Evolutionary conservation across 2,797 vertebrate species (phyloP).

Genomic region (Rhynchonycteris naso): DNA sequence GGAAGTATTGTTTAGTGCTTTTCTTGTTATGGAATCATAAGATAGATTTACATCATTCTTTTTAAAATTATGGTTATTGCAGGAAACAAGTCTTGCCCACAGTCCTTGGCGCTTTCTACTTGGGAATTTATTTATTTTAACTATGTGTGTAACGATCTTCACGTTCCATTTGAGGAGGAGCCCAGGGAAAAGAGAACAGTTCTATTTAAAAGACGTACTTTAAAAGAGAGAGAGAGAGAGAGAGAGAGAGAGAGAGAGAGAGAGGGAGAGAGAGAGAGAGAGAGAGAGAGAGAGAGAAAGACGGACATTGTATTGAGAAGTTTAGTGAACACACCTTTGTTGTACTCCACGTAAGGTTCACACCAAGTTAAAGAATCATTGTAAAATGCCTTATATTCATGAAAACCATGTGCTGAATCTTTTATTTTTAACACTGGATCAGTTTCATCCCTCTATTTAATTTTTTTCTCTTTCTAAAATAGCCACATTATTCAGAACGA

Average conservation of each 20-base stretch:
- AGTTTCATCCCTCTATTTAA: neutral
- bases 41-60: neutral
- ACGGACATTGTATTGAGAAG: neutral
- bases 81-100: neutral
- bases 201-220: constrained; percentile 15
- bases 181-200: neutral
- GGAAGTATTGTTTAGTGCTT: neutral
- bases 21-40: neutral
- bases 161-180: neutral
- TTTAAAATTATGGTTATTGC: neutral
- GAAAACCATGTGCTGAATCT: neutral
- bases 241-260: neutral
- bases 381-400: neutral
- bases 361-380: neutral
- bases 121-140: constrained; percentile 17
- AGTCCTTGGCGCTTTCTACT: neutral
- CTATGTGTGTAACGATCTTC: neutral
- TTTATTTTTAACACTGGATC: constrained; percentile 20
- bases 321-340: neutral
- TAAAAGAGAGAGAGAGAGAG: neutral
- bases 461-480: constrained; percentile 53
- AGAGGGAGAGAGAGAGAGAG: neutral
- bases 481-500: constrained; percentile 18
- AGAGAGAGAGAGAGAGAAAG: neutral
- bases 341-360: neutral